Conservation (phyloP, 2,888 invertebrate species). For the Drosophila vallismaia region DNA sequence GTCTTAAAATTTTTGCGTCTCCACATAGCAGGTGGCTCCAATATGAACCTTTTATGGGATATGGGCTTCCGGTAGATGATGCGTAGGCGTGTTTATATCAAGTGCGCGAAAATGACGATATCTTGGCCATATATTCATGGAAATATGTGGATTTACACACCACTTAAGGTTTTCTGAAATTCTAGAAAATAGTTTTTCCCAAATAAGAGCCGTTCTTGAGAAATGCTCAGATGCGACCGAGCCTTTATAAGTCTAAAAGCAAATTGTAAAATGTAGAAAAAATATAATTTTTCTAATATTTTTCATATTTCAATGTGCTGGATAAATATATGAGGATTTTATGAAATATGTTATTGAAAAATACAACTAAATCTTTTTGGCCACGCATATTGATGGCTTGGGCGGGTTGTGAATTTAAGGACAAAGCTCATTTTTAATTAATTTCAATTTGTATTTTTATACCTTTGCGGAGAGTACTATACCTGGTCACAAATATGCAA, state of each 20-base stretch:
- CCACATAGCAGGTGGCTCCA: conserved; percentile 96
- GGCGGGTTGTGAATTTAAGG: no score
- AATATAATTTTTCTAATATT: no score
- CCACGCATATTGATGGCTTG: no score
- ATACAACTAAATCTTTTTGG: no score
- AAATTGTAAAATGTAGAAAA: conserved; percentile 85
- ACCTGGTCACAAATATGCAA: no score
- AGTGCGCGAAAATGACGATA: conserved; percentile 88
- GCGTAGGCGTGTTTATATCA: conserved; percentile 98
- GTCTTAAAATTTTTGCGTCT: conserved; percentile 92
- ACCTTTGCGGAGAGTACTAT: no score
- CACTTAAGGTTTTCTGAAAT: conserved; percentile 82
- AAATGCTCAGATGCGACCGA: no score
- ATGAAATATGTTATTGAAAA: no score
- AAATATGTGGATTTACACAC: conserved; percentile 86
- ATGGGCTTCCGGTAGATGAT: conserved; percentile 92
- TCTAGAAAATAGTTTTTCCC: conserved; percentile 86
- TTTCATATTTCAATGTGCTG: no score
- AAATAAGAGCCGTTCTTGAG: conserved; percentile 88
- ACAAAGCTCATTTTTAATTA: no score
- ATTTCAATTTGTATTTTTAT: no score
- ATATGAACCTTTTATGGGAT: conserved; percentile 94
- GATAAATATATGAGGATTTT: no score
- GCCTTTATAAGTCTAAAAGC: conserved; percentile 81
- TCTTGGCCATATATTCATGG: conserved; percentile 87